Conservation (phyloP, 2,113 vertebrate species). For the Neoarius graeffei region DNA sequence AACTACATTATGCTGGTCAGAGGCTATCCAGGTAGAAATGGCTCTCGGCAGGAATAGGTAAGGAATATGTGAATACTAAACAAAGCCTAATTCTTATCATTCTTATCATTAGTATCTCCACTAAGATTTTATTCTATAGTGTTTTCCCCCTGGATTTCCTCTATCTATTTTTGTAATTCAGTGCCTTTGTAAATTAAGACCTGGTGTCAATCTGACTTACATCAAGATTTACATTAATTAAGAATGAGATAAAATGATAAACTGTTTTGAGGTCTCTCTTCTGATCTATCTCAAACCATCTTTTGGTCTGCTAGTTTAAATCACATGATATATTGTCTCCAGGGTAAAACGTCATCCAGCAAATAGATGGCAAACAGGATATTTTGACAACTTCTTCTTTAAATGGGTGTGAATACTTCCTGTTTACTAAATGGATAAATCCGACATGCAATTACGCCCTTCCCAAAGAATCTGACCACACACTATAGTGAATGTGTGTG, state of each 20-base stretch:
- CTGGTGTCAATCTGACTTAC: background rate
- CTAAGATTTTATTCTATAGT: background rate
- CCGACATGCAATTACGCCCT: conserved; percentile 39
- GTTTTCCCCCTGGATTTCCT: background rate
- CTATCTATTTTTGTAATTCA: background rate
- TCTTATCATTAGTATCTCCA: background rate
- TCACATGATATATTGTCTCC: conserved; percentile 2
- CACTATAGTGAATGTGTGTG: background rate
- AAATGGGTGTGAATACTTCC: conserved; percentile 40
- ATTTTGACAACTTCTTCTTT: conserved; percentile 48
- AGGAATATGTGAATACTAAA: background rate
- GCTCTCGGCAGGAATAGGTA: background rate
- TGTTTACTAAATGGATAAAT: conserved; percentile 25
- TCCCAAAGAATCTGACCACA: conserved; percentile 27
- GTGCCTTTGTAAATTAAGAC: background rate
- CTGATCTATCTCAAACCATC: background rate
- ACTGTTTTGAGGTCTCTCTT: no score
- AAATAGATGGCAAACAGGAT: conserved; percentile 15
- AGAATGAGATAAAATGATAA: background rate
- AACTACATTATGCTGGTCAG: no score
- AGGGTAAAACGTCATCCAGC: conserved; percentile 19
- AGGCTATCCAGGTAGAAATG: background rate
- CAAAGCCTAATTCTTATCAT: background rate
- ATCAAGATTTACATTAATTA: background rate
- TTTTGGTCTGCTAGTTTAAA: background rate